Conservation (phyloP, 2,113 vertebrate species). For the Vanacampus margaritifer region DNA sequence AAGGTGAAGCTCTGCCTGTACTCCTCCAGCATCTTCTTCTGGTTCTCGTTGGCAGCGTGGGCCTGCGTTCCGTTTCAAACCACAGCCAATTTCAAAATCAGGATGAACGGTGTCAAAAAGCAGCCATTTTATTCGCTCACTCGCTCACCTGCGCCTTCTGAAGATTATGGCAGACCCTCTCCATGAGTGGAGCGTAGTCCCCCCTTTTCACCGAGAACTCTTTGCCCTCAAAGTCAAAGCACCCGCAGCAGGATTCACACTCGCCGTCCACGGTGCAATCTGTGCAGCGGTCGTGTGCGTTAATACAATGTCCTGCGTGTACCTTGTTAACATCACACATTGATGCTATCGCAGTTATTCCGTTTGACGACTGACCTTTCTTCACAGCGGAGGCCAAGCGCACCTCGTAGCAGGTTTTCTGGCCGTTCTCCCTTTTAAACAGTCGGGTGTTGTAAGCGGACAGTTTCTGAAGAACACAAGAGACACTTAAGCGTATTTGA, state of each 20-base stretch:
- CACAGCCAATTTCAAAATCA: neutral
- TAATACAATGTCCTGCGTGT: neutral
- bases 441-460: constrained; percentile 90
- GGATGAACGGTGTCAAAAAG: neutral
- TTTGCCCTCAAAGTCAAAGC: constrained; percentile 76
- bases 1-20: constrained; percentile 81
- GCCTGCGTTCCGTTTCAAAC: constrained; percentile 54
- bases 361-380: constrained; percentile 69
- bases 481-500: neutral
- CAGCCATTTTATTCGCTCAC: no score
- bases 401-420: constrained; percentile 78
- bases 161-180: constrained; percentile 79
- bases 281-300: constrained; percentile 29
- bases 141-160: constrained; percentile 81
- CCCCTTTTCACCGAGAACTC: constrained; percentile 80
- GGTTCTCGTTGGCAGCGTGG: constrained; percentile 80
- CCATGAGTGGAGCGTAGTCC: constrained; percentile 82
- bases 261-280: constrained; percentile 74
- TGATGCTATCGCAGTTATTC: neutral
- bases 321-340: neutral
- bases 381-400: constrained; percentile 83
- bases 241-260: constrained; percentile 67
- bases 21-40: constrained; percentile 81
- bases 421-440: constrained; percentile 75
- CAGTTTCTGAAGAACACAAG: constrained; percentile 72